Conservation (phyloP, 2,113 vertebrate genomes). For the Cygnus atratus region DNA sequence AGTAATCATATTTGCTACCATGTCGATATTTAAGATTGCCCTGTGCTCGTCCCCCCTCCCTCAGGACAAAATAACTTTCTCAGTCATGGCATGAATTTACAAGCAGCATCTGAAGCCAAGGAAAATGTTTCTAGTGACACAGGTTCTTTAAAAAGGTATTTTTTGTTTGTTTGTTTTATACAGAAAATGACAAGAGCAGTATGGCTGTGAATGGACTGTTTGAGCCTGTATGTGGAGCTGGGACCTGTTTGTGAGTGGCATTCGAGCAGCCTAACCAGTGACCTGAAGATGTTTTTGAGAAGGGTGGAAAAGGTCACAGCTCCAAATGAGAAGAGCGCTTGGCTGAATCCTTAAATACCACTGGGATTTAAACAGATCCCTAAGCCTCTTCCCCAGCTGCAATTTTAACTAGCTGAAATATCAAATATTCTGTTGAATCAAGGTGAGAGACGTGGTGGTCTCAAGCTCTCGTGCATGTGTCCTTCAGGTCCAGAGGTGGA, state of each 20-base stretch:
- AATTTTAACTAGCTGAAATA: background rate
- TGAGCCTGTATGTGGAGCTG: background rate
- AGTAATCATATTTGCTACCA: conserved; percentile 44
- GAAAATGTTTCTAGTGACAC: conserved; percentile 18
- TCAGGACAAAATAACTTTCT: conserved; percentile 10
- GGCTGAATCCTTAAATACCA: background rate
- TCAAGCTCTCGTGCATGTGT: background rate
- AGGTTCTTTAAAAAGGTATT: background rate
- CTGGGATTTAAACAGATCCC: background rate
- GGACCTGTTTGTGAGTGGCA: rapidly evolving
- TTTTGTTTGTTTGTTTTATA: background rate
- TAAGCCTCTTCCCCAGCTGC: background rate
- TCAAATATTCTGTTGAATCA: background rate
- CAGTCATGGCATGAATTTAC: background rate
- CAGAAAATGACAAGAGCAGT: background rate
- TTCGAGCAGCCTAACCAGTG: rapidly evolving
- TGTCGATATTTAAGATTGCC: background rate
- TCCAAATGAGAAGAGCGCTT: background rate
- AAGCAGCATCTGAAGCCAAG: conserved; percentile 10
- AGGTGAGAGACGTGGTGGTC: rapidly evolving
- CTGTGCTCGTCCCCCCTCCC: conserved; percentile 9
- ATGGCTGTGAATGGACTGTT: background rate
- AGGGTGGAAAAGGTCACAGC: background rate
- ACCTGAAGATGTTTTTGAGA: background rate
- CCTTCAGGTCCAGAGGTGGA: background rate